Base-by-base conservation (phyloP, 2,797 vertebrate genomes). In the Sus cebifrons region DNA sequence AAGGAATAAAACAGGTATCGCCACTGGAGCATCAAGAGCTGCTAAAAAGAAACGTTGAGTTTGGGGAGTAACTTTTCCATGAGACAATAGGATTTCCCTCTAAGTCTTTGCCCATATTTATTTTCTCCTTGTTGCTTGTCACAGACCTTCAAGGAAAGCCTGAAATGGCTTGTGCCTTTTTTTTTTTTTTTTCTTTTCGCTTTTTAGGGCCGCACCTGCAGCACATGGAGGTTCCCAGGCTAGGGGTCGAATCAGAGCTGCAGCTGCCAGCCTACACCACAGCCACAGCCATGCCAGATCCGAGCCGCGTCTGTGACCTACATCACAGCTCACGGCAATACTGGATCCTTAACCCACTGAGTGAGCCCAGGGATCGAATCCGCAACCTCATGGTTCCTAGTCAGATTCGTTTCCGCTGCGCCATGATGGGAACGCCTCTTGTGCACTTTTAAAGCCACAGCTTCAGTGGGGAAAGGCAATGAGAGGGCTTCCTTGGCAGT, bases 51-150 rank as follows among this genome's bases (percentile, higher is more conserved):
- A 82, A 95, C 67, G 58, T 36, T 79, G n/a, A n/a, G 67, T 49
- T 71, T 84, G 8, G 44, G 68, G 54, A 49, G 14, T 75, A 40
- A 85, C 29, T 91, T 83, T 77, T 65, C 12, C 16, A 21, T 52
- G 12, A 91, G 62, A 56, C 44, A 36, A n/a, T 82, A 40, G 74
- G 71, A 56, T n/a, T 91, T 95, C 67, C 68, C 58, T 94, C 54
- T 44, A 85, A 36, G 16, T 89, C 62, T 87, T 0, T 16, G 71
- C 71, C 68, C 54, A 5, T 82, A 21, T 94, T 87, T 94, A 86
- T 86, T 91, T 71, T 52, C 87, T 64, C 40, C 64, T 86, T 83
- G 62, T 86, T 86, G 36, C 56, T 96, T 84, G 23, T 82, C 78
- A 81, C 60, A 91, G 85, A 92, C 56, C 58, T 81, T 85, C 81